Base-by-base conservation (phyloP, 2,797 vertebrate genomes). In the Melanotaenia nigrans region DNA sequence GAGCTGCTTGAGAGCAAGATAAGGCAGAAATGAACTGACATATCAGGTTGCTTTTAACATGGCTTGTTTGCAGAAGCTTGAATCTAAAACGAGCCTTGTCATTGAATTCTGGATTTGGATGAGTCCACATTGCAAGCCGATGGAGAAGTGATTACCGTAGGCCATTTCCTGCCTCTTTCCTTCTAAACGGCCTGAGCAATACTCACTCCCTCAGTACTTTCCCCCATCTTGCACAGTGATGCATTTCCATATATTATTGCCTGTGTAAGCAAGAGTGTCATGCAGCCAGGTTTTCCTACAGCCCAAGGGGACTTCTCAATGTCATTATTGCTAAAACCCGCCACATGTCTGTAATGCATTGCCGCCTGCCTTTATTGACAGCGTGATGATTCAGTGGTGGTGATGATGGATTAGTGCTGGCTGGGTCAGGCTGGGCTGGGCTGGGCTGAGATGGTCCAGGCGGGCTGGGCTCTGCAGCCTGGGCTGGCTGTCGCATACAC, bases 281-380 rank as follows among this genome's bases (percentile, higher is more conserved):
- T 78, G 83, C 73, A 70, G 78, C 81, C 86, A 68, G 84, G 88
- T 84, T 92, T 92, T 85, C 87, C 86, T 73, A 51, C 79, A 87
- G 90, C 91, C 92, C 90, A 82, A 90, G 93, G 92, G 92, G 90
- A 93, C 89, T 86, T 89, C 91, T 94, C 92, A 93, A 93, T 95
- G 93, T 95, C 94, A 94, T 94, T 92, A 93, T 87, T 85, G 75
- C 92, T 92, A 92, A 92, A 92, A 89, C 90, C 91, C 89, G 93
- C 91, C 94, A 90, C 92, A 91, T 86, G 92, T 89, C 91, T 88
- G 92, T 94, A 94, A 94, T 94, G 92, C 93, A 94, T 94, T 92
- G 91, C 90, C 79, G 87, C 90, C 88, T 78, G 85, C 79, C 84
- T 91, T 91, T 94, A 94, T 93, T 94, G 93, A 90, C 94, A 94